Conservation (phyloP, 2,797 vertebrate species). For the Acanthornis magna region DNA sequence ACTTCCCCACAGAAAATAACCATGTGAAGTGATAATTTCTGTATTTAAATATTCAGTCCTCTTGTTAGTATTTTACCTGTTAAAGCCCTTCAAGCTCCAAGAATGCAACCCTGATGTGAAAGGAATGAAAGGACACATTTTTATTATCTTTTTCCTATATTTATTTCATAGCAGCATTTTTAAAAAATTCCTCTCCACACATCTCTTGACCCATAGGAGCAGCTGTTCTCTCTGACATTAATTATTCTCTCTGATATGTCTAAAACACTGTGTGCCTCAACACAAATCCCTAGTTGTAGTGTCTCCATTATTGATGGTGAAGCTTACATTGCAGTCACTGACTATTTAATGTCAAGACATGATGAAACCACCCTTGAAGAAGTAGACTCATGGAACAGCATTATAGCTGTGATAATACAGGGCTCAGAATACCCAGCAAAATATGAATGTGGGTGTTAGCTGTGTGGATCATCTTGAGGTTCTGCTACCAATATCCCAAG, state of each 20-base stretch:
- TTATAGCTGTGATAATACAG: neutral
- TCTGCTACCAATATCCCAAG: neutral
- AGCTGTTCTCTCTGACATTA: neutral
- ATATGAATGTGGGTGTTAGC: neutral
- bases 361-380: neutral
- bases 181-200: neutral
- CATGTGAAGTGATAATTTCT: neutral
- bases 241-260: conserved; percentile 16
- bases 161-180: neutral
- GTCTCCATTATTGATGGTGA: conserved; percentile 11
- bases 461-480: neutral
- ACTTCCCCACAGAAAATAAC: neutral
- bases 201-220: neutral
- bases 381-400: neutral
- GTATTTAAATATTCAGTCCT: neutral
- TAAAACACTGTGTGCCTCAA: neutral
- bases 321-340: neutral
- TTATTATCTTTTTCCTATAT: neutral
- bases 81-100: neutral
- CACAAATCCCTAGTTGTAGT: neutral
- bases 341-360: neutral
- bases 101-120: neutral
- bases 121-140: neutral
- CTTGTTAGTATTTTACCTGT: neutral
- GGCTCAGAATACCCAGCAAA: neutral